Evolutionary conservation across 2,888 invertebrate species (phyloP).

Genomic region (Pyrgus malvae): DNA sequence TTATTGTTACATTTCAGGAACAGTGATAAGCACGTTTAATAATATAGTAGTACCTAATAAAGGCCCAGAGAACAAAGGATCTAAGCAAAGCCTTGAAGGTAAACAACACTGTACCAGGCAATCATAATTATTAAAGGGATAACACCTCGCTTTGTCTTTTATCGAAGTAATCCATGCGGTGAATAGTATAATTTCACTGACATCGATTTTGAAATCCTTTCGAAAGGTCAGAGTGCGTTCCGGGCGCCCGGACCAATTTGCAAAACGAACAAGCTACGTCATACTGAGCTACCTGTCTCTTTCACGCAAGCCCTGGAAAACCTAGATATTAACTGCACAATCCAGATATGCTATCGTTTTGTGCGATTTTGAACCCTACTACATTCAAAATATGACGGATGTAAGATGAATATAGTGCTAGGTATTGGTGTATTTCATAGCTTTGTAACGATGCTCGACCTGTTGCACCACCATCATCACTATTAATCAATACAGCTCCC

Average conservation of each 20-base stretch:
- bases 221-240: slow-evolving; percentile 53
- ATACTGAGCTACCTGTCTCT: slow-evolving; percentile 58
- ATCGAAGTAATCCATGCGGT: neutral
- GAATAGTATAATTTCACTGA: slow-evolving; percentile 38
- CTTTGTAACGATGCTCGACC: slow-evolving; percentile 35
- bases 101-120: neutral
- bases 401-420: slow-evolving; percentile 20
- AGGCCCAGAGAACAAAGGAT: slow-evolving; percentile 8
- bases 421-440: slow-evolving; percentile 21
- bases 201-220: slow-evolving; percentile 38
- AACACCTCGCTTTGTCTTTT: neutral
- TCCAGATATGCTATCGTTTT: slow-evolving; percentile 36
- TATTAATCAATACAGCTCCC: slow-evolving; percentile 45
- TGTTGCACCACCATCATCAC: slow-evolving; percentile 48
- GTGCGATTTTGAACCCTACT: slow-evolving; percentile 51
- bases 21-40: too few relatives aligned
- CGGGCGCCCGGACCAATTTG: slow-evolving; percentile 43
- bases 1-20: too few relatives aligned
- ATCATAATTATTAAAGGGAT: neutral
- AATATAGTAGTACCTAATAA: too few relatives aligned
- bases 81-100: too few relatives aligned
- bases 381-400: slow-evolving; percentile 36
- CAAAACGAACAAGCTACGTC: slow-evolving; percentile 44
- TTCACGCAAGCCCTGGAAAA: slow-evolving; percentile 63
- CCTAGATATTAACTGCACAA: slow-evolving; percentile 58